Percentiles rank a stretch among this genome's conserved stretches.
Conservation (phyloP, 2,797 vertebrate species). For the Scomberomorus guttatus region DNA sequence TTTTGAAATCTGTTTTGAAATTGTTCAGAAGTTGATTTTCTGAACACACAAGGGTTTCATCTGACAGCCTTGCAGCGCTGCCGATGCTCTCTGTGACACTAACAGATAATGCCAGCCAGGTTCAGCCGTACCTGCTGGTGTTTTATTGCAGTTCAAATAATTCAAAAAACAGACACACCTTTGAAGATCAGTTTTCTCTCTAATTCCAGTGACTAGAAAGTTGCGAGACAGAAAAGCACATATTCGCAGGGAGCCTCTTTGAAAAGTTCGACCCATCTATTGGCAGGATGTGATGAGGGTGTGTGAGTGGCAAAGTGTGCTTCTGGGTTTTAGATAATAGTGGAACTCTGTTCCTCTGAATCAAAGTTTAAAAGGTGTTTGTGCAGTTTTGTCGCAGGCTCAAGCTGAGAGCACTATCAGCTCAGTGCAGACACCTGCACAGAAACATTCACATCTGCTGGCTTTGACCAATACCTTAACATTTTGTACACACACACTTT, state of each 20-base stretch:
- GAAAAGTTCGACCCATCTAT: constrained; percentile 51
- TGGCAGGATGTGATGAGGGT: constrained; percentile 53
- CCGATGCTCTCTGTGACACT: constrained; percentile 38
- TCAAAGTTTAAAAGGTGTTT: constrained; percentile 50
- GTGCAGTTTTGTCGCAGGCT: constrained; percentile 42
- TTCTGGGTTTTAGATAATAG: constrained; percentile 64
- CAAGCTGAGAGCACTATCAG: constrained; percentile 62
- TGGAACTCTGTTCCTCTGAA: constrained; percentile 48
- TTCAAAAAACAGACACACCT: constrained; percentile 42
- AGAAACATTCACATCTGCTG: constrained; percentile 31
- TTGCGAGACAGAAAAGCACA: neutral
- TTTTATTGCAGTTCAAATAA: constrained; percentile 41
- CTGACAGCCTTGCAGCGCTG: constrained; percentile 7
- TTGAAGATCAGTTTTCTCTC: constrained; percentile 52
- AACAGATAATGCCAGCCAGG: constrained; percentile 31
- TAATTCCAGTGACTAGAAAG: constrained; percentile 29
- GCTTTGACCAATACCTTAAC: constrained; percentile 24
- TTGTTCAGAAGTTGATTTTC: constrained; percentile 20
- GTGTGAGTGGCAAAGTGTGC: constrained; percentile 47
- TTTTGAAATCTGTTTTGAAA: constrained; percentile 18
- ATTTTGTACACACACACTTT: constrained; percentile 5
- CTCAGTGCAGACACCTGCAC: constrained; percentile 57
- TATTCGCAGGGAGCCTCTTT: constrained; percentile 32
- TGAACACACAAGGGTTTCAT: constrained; percentile 40
- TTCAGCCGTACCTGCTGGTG: constrained; percentile 37